These are phyloP conservation scores for Rhagium mordax DNA, from an alignment of 2,888 invertebrate species.

Conservation along the genomic window DNA sequence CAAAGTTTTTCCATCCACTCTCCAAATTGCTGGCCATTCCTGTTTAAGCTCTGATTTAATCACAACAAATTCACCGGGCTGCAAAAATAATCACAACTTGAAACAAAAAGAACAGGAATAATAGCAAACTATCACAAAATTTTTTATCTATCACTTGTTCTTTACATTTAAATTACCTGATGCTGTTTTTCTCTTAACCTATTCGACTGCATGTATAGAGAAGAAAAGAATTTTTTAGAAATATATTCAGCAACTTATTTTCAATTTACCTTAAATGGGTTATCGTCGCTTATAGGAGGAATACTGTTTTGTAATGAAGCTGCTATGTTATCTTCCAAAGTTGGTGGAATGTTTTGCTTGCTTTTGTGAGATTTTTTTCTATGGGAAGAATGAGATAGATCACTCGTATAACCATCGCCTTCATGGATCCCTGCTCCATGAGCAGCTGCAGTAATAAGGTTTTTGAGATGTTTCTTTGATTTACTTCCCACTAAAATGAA, in stretches of 20 bases:
- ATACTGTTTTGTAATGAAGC: conserved; percentile 71
- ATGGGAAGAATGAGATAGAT: conserved; percentile 39
- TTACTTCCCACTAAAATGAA: conserved; percentile 47
- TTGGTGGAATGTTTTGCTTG: conserved; percentile 62
- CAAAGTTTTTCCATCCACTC: conserved; percentile 88
- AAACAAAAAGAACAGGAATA: conserved; percentile 26
- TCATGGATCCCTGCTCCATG: conserved; percentile 74
- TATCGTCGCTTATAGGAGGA: conserved; percentile 71
- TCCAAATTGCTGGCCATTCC: conserved; percentile 92
- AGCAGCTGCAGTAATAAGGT: conserved; percentile 70
- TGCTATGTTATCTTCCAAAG: conserved; percentile 70
- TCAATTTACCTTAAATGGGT: conserved; percentile 74
- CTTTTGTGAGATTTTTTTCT: conserved; percentile 56
- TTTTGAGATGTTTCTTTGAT: conserved; percentile 56
- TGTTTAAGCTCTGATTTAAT: conserved; percentile 85
- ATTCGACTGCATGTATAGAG: conserved; percentile 57
- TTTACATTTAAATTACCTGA: conserved; percentile 54
- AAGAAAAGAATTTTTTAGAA: conserved; percentile 31
- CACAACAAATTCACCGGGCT: conserved; percentile 93
- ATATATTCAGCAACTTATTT: conserved; percentile 24
- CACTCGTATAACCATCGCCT: conserved; percentile 73
- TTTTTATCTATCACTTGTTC: not conserved
- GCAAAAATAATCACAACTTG: conserved; percentile 63
- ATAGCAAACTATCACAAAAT: not conserved
- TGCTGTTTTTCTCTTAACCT: conserved; percentile 62